These are phyloP conservation scores for Sorex maritimensis DNA, from an alignment of 2,797 vertebrate species.

Conservation along the genomic window DNA sequence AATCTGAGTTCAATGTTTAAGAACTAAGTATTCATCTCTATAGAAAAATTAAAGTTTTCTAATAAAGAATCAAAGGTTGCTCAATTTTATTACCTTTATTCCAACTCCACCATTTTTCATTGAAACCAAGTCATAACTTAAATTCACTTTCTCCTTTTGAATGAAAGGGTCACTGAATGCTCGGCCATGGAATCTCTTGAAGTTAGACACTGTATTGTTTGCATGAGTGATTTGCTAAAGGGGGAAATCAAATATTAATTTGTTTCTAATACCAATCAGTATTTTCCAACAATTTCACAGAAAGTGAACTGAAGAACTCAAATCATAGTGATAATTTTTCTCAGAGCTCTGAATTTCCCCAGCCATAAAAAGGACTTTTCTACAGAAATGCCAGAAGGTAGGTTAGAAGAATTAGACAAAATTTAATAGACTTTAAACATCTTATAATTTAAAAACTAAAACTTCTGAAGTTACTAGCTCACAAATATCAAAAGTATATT, in stretches of 20 bases:
- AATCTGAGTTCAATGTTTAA: not conserved
- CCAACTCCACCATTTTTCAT: constrained; percentile 92
- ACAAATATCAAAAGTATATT: not conserved
- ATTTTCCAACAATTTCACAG: constrained; percentile 32
- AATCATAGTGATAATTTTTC: not conserved
- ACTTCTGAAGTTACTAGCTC: not conserved
- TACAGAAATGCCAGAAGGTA: constrained; percentile 43
- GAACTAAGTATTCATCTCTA: not conserved
- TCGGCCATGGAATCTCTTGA: constrained; percentile 93
- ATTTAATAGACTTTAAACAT: constrained; percentile 22
- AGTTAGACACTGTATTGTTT: constrained; percentile 92
- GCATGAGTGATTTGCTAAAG: constrained; percentile 92
- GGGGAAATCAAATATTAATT: constrained; percentile 44
- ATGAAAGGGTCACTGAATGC: constrained; percentile 92
- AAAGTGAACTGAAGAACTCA: not conserved
- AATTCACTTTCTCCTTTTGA: constrained; percentile 90
- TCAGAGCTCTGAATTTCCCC: not conserved
- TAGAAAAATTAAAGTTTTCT: not conserved
- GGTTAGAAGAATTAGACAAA: not conserved
- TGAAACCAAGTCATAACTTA: constrained; percentile 92
- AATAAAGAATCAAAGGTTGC: not conserved
- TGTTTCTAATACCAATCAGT: not conserved
- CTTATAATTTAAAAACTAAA: constrained; percentile 20
- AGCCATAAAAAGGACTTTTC: not conserved
- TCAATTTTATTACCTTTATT: constrained; percentile 90